Evolutionary conservation across 2,797 vertebrate species (phyloP).

Genomic region (Artibeus lituratus): DNA sequence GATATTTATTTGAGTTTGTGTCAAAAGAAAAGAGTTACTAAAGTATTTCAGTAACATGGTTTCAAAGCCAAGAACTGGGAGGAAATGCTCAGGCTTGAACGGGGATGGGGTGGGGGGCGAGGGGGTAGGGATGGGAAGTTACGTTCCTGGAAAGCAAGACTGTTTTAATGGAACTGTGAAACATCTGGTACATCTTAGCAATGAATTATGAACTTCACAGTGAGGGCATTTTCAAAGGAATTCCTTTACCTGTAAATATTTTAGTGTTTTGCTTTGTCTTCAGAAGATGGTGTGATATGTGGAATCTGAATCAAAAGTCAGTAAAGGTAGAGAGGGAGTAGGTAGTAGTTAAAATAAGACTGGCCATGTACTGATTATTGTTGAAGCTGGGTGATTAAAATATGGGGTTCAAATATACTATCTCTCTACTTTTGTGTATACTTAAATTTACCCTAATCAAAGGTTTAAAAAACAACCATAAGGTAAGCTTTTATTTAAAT

Average conservation of each 20-base stretch:
- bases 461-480: not conserved
- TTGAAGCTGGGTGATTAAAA: not conserved
- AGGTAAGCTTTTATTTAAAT: conserved; percentile 7
- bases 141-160: conserved; percentile 37
- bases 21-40: not conserved
- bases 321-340: not conserved
- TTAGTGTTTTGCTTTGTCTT: not conserved
- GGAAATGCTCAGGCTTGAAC: not conserved
- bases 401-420: not conserved
- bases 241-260: conserved; percentile 40
- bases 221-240: conserved; percentile 21
- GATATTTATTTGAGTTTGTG: not conserved
- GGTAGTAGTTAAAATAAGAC: not conserved
- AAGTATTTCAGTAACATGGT: conserved; percentile 8
- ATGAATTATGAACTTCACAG: conserved; percentile 22
- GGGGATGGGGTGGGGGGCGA: too few species aligned
- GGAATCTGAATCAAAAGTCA: not conserved
- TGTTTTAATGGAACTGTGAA: not conserved
- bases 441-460: not conserved
- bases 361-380: not conserved
- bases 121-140: not conserved
- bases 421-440: not conserved
- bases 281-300: not conserved
- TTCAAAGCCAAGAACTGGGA: conserved; percentile 41
- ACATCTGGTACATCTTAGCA: conserved; percentile 2